Evolutionary conservation across 2,797 vertebrate genomes (phyloP), one percentile per base, ranked within the genome.

Genomic region (Diglossa cyanea): DNA sequence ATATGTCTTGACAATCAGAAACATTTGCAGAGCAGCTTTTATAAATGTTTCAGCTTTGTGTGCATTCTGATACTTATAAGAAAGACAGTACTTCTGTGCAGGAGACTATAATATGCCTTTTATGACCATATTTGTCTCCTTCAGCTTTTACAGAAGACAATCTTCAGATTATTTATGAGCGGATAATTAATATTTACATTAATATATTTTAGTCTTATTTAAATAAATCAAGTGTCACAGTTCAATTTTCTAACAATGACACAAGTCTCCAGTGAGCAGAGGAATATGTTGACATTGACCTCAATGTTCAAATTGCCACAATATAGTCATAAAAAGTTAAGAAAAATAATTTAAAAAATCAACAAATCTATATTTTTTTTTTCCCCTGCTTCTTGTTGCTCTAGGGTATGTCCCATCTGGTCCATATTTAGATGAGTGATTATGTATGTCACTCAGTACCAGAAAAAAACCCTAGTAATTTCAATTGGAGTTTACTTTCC

Each of bases 151-250:
- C 26, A 57, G 18, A 24, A 80, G 35, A 65, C 10, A 68, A 50
- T 60, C 10, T 86, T 71, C 40, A 74, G 33, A 31, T 84, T 71
- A 74, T 81, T 88, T 90, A 20, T 74, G 14, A 79, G n/a, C 55
- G 16, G n/a, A 48, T 74, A 83, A 74, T 86, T 74, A 92, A 81
- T 95, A 91, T 88, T 86, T 92, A 31, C 25, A 48, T 82, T 70
- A 75, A 51, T 93, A 66, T 82, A 85, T 76, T 90, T 80, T 86
- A 21, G 28, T 63, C 31, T 68, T 60, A 60, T 79, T 81, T 76
- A 84, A 76, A 63, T 86, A 91, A 83, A 53, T 93, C 6, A 24
- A 61, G 53, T 54, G 14, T 21, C 72, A 61, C 4, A 3, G 21
- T 78, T 90, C 78, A 47, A 54, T 88, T 86, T 84, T 87, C 39